phyloP scores from a whole-genome alignment of 2,113 vertebrate species.

The Lontra canadensis region DNA sequence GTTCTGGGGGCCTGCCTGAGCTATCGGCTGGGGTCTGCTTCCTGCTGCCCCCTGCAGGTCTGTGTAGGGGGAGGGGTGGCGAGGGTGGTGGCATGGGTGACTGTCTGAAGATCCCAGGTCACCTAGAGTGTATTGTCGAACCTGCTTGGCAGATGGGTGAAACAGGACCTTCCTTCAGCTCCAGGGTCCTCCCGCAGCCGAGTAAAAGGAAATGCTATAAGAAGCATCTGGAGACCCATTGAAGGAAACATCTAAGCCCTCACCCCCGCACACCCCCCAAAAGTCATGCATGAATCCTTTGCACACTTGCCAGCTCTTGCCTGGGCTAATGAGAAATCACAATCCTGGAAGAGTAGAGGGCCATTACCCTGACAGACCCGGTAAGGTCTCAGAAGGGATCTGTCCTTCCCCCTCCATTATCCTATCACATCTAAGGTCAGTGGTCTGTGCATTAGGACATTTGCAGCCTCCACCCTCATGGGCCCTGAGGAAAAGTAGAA shows the following conservation, averaged over 20 bases:
- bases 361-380: not conserved
- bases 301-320: not conserved
- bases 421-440: slow-evolving; percentile 80
- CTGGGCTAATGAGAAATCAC: not conserved
- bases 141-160: not conserved
- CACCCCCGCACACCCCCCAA: no score
- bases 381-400: not conserved
- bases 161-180: not conserved
- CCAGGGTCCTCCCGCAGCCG: rapidly evolving
- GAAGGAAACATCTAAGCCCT: not conserved
- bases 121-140: not conserved
- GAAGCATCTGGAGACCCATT: not conserved
- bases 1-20: rapidly evolving
- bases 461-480: slow-evolving; percentile 68
- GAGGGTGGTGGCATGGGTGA: not conserved
- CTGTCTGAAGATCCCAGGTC: not conserved
- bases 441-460: slow-evolving; percentile 71
- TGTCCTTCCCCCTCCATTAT: slow-evolving; percentile 31
- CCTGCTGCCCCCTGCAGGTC: not conserved
- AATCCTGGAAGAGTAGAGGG: not conserved
- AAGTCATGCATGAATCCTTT: slow-evolving; percentile 17
- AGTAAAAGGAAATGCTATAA: not conserved
- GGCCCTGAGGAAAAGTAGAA: slow-evolving; percentile 73
- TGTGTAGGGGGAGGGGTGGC: not conserved
- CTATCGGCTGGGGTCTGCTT: not conserved